A percentile compares a stretch with the other conserved stretches of the same genome.
phyloP scores from a whole-genome alignment of 2,113 vertebrate genomes.

The Speoplatyrhinus poulsoni region DNA sequence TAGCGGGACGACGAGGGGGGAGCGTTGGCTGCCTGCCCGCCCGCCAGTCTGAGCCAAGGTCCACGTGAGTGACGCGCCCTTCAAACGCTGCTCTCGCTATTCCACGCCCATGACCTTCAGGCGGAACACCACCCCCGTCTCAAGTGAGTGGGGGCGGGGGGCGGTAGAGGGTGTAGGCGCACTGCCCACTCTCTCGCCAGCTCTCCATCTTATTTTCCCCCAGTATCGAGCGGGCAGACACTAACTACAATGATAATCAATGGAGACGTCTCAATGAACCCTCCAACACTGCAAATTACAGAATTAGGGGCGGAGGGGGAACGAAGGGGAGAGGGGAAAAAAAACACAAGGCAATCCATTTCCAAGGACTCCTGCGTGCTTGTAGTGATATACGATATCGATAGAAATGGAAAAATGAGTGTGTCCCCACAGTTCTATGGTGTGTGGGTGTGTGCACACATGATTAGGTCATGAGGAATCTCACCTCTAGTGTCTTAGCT shows the following conservation, averaged over 20 bases:
- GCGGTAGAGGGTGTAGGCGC: no score
- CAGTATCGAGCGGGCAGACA: constrained; percentile 54
- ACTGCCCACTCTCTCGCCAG: no score
- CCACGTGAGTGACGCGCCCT: not conserved
- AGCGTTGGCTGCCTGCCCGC: constrained; percentile 45
- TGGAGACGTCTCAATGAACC: constrained; percentile 67
- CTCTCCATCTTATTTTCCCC: constrained; percentile 34
- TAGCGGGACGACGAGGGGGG: constrained; percentile 30
- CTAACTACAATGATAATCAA: constrained; percentile 69
- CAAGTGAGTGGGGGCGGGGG: no score
- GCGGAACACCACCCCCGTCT: no score
- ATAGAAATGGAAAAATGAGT: no score
- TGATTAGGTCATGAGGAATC: no score
- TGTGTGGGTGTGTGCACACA: no score
- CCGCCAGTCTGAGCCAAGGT: constrained; percentile 26
- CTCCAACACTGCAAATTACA: constrained; percentile 39
- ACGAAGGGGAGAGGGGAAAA: not conserved
- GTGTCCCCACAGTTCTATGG: no score
- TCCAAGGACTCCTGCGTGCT: not conserved
- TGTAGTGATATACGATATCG: no score
- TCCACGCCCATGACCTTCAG: constrained; percentile 31
- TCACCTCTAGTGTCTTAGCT: no score
- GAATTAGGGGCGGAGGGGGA: not conserved
- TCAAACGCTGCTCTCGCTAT: constrained; percentile 18
- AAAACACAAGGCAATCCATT: not conserved